These are phyloP conservation scores for Sarotherodon lohbergeri DNA, from an alignment of 2,113 vertebrate genomes.

Conservation along the genomic window DNA sequence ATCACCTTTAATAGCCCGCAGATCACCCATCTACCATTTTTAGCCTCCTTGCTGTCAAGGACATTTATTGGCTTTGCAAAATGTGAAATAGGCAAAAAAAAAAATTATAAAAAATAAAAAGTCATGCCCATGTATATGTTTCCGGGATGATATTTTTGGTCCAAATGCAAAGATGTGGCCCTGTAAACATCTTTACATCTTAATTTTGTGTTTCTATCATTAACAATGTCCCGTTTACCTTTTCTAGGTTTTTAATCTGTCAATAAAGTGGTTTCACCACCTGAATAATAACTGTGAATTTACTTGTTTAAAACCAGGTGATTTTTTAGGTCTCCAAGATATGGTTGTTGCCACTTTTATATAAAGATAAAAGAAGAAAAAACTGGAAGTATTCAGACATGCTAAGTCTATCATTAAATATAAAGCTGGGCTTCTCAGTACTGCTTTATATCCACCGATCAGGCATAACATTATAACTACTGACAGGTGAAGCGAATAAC, in stretches of 20 bases:
- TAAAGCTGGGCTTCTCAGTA: not conserved
- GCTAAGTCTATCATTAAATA: not conserved
- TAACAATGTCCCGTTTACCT: too few species aligned
- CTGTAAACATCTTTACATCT: not conserved
- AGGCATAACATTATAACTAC: not conserved
- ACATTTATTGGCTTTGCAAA: not conserved
- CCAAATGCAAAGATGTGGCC: not conserved
- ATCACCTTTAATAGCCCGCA: conserved; percentile 29
- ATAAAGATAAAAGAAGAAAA: not conserved
- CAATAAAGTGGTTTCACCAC: not conserved
- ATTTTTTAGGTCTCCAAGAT: not conserved
- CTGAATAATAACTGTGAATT: not conserved
- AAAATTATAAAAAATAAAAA: not conserved
- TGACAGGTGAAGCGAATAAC: not conserved
- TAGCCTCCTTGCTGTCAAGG: not conserved
- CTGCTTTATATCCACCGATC: not conserved
- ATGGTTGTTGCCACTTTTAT: not conserved
- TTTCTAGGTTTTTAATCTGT: not conserved
- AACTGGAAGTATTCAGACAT: not conserved
- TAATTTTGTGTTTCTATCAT: not conserved
- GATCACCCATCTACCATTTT: not conserved
- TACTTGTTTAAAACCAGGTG: not conserved
- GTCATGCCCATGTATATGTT: not conserved
- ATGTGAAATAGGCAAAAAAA: not conserved
- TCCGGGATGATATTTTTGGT: not conserved